Percentiles rank a stretch among this genome's conserved stretches.
These are phyloP conservation scores for Iguana delicatissima DNA, from an alignment of 2,797 vertebrate species.

Conservation along the genomic window DNA sequence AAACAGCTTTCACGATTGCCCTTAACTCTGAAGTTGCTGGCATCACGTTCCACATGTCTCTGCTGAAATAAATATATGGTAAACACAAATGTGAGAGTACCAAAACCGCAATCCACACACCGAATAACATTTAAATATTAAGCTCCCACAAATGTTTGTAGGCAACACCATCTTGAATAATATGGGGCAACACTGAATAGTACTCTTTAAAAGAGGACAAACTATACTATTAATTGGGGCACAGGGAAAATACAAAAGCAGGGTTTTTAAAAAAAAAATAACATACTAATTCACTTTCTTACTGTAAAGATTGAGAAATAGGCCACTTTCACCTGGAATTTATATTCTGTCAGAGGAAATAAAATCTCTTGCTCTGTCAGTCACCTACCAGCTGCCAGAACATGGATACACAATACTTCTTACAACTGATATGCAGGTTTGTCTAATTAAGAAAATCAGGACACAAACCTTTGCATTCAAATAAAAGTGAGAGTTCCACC, in stretches of 20 bases:
- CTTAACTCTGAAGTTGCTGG: background rate
- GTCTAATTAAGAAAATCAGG: background rate
- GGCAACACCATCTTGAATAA: background rate
- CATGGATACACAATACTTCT: background rate
- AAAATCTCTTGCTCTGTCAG: constrained; percentile 1
- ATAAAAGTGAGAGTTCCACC: background rate
- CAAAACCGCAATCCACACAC: no score
- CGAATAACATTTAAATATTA: no score
- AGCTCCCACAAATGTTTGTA: no score
- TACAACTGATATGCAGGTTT: background rate
- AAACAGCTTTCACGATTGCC: background rate
- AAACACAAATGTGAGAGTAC: background rate
- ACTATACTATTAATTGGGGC: background rate
- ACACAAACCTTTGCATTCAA: background rate
- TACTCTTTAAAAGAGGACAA: background rate
- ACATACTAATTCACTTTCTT: background rate
- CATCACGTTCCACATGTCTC: background rate
- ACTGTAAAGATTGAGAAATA: background rate
- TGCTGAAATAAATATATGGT: background rate
- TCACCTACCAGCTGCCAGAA: background rate
- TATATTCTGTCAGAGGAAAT: background rate
- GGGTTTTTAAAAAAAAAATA: background rate
- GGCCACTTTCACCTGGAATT: background rate
- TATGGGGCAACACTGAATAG: background rate
- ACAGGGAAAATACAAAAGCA: background rate